Evolutionary conservation across 2,113 vertebrate species (phyloP).

Genomic region (Aspiorhynchus laticeps): DNA sequence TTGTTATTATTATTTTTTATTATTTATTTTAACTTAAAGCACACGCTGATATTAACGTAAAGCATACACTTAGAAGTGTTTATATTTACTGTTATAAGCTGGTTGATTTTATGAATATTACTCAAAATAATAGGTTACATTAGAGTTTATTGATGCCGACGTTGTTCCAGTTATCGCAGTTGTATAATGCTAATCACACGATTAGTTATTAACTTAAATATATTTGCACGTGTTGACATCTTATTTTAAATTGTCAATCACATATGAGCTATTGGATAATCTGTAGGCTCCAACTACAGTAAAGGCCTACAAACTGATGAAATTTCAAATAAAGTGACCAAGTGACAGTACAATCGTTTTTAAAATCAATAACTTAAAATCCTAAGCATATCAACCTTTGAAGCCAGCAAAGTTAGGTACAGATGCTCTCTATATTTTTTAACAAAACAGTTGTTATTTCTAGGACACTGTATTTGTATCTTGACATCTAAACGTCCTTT

Average conservation of each 20-base stretch:
- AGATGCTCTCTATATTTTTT: neutral
- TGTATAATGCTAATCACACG: neutral
- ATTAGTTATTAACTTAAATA: neutral
- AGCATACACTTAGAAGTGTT: neutral
- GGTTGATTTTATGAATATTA: neutral
- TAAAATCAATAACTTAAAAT: neutral
- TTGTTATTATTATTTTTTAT: neutral
- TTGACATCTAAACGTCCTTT: constrained; percentile 1
- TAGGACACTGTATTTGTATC: neutral
- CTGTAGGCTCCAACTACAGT: neutral
- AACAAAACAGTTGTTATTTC: neutral
- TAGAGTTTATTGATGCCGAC: neutral
- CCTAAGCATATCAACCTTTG: neutral
- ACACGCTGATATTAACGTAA: neutral
- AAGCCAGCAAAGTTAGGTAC: neutral
- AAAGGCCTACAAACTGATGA: neutral
- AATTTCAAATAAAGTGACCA: neutral
- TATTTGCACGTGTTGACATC: neutral
- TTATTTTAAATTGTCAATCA: neutral
- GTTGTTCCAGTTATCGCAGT: neutral
- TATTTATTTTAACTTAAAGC: neutral
- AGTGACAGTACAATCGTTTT: neutral
- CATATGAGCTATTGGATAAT: too few relatives aligned
- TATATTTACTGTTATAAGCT: neutral
- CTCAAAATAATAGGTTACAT: neutral